Conservation (phyloP, 2,797 vertebrate species). For the Enteromius trimaculatus region DNA sequence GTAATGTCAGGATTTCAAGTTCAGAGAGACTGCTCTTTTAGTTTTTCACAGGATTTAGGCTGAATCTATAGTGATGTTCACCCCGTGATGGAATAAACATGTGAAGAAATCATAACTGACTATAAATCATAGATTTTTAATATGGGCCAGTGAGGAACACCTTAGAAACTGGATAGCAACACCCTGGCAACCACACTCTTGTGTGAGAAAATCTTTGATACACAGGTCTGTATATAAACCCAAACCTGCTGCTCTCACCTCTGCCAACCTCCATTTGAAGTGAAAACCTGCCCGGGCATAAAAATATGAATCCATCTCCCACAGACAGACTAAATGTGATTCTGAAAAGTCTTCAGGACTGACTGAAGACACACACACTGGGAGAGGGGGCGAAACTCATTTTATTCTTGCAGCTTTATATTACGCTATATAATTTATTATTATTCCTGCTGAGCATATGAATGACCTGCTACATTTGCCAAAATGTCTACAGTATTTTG, state of each 20-base stretch:
- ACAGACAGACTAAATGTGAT: conserved; percentile 18
- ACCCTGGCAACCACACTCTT: conserved; percentile 1
- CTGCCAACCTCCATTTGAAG: conserved; percentile 11
- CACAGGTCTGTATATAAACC: background rate
- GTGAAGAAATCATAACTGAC: too few relatives aligned
- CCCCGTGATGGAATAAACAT: background rate
- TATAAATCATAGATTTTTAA: too few relatives aligned
- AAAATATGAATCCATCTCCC: conserved; percentile 40
- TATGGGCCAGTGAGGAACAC: too few relatives aligned
- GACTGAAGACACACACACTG: background rate
- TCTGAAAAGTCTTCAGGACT: conserved; percentile 14
- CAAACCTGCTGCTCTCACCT: conserved; percentile 20
- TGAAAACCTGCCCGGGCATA: conserved; percentile 36
- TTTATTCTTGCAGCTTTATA: background rate
- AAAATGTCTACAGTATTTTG: background rate
- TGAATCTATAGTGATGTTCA: background rate
- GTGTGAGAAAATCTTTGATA: background rate
- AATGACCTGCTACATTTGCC: background rate
- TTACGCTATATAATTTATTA: background rate
- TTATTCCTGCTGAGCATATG: background rate
- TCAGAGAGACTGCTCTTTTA: background rate
- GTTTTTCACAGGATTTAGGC: background rate
- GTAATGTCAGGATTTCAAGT: background rate
- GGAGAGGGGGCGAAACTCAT: background rate
- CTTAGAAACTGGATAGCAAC: conserved; percentile 6